Evolutionary conservation across 2,888 invertebrate genomes (phyloP).

Genomic region (Dorcus parallelipipedus): DNA sequence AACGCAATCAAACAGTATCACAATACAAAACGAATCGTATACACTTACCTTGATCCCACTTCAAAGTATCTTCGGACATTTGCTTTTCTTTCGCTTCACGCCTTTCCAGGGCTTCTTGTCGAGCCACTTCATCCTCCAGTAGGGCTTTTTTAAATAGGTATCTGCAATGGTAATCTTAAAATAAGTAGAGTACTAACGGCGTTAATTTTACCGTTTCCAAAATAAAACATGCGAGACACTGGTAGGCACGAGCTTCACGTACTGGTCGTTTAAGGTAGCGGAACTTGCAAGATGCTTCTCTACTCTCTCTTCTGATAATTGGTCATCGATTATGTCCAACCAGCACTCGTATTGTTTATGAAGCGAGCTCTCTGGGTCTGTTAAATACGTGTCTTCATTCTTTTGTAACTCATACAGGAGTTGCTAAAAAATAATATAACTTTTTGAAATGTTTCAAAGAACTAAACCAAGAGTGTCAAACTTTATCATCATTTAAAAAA

Average conservation of each 20-base stretch:
- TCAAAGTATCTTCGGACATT: constrained; percentile 47
- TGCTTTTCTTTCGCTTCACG: constrained; percentile 49
- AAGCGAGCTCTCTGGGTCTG: constrained; percentile 59
- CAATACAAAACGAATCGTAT: constrained; percentile 1
- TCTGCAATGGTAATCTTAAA: constrained; percentile 36
- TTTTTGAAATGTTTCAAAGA: neutral
- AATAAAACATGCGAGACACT: constrained; percentile 70
- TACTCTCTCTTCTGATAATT: constrained; percentile 57
- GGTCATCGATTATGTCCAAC: constrained; percentile 55
- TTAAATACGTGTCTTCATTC: constrained; percentile 70
- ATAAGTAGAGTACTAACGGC: neutral
- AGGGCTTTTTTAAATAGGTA: constrained; percentile 81
- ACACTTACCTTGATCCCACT: constrained; percentile 51
- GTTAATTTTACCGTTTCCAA: constrained; percentile 64
- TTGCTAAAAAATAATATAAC: constrained; percentile 50
- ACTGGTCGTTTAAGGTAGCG: constrained; percentile 47
- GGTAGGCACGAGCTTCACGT: constrained; percentile 64
- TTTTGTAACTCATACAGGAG: constrained; percentile 68
- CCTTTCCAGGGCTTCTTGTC: constrained; percentile 59
- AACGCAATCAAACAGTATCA: too few relatives aligned
- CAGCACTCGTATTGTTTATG: constrained; percentile 57
- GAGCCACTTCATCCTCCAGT: constrained; percentile 69
- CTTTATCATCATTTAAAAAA: too few relatives aligned
- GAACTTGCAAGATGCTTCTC: constrained; percentile 60
- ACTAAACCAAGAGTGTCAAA: constrained; percentile 3